A percentile compares a stretch with the other conserved stretches of the same genome.
Evolutionary conservation across 2,113 vertebrate species (phyloP).

Genomic region (Polypterus senegalus): DNA sequence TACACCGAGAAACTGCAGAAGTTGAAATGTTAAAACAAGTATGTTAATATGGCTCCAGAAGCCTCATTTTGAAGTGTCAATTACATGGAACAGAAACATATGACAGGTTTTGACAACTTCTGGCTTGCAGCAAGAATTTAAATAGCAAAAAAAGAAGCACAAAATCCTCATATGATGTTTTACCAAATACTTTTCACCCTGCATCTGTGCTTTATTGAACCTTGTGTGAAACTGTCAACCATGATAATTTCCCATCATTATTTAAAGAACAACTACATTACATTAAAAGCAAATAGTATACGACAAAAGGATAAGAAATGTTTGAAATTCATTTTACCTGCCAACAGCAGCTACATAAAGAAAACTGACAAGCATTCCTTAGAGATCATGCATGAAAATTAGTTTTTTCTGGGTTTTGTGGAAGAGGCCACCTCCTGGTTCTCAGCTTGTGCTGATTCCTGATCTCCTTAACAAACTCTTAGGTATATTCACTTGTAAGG

Average conservation of each 20-base stretch:
- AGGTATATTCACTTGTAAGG: background rate
- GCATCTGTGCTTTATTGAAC: slow-evolving; percentile 6
- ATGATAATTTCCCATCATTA: slow-evolving; percentile 14
- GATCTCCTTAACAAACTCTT: slow-evolving; percentile 19
- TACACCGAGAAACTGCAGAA: no score
- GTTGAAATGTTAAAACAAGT: background rate
- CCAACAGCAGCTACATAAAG: slow-evolving; percentile 17
- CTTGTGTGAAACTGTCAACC: slow-evolving; percentile 16
- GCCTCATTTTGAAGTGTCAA: slow-evolving; percentile 18
- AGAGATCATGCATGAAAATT: slow-evolving; percentile 4
- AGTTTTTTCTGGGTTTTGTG: slow-evolving; percentile 12
- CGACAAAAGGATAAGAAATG: slow-evolving; percentile 20
- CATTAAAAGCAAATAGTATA: slow-evolving; percentile 7
- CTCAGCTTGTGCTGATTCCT: slow-evolving; percentile 10
- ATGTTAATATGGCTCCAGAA: slow-evolving; percentile 26
- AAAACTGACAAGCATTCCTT: slow-evolving; percentile 5
- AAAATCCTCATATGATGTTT: slow-evolving; percentile 12
- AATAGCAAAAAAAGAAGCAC: background rate
- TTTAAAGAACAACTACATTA: background rate
- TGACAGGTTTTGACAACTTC: slow-evolving; percentile 30
- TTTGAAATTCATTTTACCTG: slow-evolving; percentile 22
- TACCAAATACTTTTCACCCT: slow-evolving; percentile 9
- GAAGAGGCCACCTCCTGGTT: slow-evolving; percentile 13
- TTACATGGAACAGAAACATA: slow-evolving; percentile 26
- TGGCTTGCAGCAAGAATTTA: slow-evolving; percentile 11